Percentiles rank a stretch among this genome's conserved stretches.
phyloP scores from a whole-genome alignment of 2,113 vertebrate species.

The Acrocephalus kingi region DNA sequence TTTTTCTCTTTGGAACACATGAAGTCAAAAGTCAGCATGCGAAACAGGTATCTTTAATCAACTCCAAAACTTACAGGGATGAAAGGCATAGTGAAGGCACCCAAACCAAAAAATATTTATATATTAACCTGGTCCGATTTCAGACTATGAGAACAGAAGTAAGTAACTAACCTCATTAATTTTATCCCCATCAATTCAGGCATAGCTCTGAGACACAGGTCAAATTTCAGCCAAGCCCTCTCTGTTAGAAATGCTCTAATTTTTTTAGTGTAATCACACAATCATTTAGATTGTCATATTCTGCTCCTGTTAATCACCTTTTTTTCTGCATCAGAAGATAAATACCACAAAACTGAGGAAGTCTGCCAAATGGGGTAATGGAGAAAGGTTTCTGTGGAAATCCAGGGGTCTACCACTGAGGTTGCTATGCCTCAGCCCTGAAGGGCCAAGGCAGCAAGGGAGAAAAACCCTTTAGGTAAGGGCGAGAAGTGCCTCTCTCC shows the following conservation, averaged over 20 bases:
- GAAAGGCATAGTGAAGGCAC: rapidly evolving
- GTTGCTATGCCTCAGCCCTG: background rate
- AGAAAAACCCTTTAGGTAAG: background rate
- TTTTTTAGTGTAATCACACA: background rate
- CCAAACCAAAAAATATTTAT: background rate
- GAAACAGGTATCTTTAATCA: background rate
- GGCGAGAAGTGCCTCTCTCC: background rate
- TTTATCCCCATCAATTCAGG: background rate
- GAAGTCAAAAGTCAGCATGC: background rate
- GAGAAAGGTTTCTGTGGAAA: background rate
- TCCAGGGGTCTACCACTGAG: background rate
- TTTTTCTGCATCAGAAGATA: background rate
- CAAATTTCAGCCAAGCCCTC: background rate
- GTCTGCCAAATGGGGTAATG: background rate
- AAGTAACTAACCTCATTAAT: background rate
- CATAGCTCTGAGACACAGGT: background rate
- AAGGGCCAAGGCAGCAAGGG: background rate
- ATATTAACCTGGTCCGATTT: background rate
- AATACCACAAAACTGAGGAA: background rate
- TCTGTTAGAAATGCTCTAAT: background rate
- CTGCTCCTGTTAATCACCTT: background rate
- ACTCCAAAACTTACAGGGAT: background rate
- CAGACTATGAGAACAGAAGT: background rate
- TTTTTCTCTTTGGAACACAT: background rate
- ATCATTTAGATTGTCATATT: background rate